phyloP scores from a whole-genome alignment of 2,113 vertebrate species.

The Crypturellus undulatus region DNA sequence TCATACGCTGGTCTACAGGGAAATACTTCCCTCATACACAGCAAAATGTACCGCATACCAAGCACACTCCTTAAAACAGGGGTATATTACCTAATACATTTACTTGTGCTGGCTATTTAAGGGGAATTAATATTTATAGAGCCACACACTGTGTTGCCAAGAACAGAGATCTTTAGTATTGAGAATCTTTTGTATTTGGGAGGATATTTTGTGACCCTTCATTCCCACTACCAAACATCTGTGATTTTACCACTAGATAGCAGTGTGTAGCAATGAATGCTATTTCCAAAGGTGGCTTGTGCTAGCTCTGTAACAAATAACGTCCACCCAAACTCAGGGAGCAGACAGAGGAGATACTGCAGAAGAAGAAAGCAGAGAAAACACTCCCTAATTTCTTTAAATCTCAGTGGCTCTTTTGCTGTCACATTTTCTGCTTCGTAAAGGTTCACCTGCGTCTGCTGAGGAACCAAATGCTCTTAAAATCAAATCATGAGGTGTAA shows the following conservation, averaged over 20 bases:
- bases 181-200: neutral
- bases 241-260: constrained; percentile 51
- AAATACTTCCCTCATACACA: neutral
- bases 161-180: neutral
- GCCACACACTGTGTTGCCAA: neutral
- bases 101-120: neutral
- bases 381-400: neutral
- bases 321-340: no score
- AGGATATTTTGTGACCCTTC: neutral
- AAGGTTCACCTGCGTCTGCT: neutral
- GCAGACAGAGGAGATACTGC: neutral
- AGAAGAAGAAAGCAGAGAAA: neutral
- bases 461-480: neutral
- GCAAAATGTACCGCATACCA: neutral
- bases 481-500: neutral
- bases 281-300: neutral
- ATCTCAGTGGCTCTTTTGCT: rapidly evolving
- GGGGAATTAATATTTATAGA: neutral
- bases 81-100: neutral
- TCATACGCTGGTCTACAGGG: neutral
- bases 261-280: constrained; percentile 36
- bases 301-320: rapidly evolving
- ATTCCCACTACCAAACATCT: neutral
- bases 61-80: neutral
- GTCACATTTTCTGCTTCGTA: neutral